These are phyloP conservation scores for Muntiacus muntjak DNA, from an alignment of 2,113 vertebrate species.

Conservation along the genomic window DNA sequence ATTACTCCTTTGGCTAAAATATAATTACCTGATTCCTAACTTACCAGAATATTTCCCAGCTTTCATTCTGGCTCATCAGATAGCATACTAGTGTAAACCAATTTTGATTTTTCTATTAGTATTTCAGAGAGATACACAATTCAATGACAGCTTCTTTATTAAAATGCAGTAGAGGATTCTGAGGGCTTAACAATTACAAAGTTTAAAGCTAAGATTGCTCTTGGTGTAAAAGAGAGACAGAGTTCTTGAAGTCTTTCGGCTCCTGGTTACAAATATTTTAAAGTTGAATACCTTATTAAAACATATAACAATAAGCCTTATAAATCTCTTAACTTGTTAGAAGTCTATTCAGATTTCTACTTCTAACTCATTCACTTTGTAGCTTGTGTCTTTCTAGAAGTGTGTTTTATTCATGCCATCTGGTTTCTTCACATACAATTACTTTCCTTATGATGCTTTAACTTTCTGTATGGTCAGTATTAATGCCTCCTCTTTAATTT, in stretches of 20 bases:
- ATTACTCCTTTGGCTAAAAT: neutral
- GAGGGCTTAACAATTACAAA: neutral
- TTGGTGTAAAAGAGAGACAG: neutral
- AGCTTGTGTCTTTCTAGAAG: neutral
- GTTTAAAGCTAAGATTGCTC: neutral
- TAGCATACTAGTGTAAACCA: neutral
- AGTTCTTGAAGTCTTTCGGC: neutral
- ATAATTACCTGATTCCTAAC: neutral
- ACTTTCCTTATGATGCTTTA: neutral
- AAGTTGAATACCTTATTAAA: neutral
- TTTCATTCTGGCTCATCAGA: neutral
- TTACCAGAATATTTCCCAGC: neutral
- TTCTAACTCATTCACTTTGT: neutral
- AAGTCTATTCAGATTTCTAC: neutral
- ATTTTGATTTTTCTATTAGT: neutral
- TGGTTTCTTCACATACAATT: neutral
- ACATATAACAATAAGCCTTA: neutral
- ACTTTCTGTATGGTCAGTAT: neutral
- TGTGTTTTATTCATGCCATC: neutral
- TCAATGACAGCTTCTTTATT: neutral
- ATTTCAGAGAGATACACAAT: neutral
- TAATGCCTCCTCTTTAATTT: neutral
- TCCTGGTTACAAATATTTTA: neutral
- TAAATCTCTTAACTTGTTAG: neutral
- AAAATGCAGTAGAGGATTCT: neutral